Evolutionary conservation across 1,140 invertebrate genomes (phyloP).

Genomic region (Elysia chlorotica): DNA sequence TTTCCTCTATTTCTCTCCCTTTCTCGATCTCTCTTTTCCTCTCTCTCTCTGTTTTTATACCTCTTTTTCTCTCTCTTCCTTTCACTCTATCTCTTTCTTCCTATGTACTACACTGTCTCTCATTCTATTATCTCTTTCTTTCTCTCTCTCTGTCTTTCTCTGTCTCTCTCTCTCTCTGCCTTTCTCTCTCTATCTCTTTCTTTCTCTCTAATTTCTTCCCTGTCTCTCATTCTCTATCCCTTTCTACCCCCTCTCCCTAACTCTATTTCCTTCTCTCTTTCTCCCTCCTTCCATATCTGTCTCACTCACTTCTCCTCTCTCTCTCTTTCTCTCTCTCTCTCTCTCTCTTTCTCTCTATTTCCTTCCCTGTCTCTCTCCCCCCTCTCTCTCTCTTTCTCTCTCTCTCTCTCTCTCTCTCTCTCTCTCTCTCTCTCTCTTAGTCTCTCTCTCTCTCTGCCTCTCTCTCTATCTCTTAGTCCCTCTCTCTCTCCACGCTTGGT

Average conservation of each 20-base stretch:
- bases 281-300: not conserved
- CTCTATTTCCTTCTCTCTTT: not conserved
- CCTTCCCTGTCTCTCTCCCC: not conserved
- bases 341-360: slow-evolving; percentile 4
- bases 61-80: not conserved
- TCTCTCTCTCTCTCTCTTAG: too few species aligned
- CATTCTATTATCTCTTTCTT: too few species aligned
- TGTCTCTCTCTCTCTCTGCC: not conserved
- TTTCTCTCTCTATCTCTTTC: not conserved
- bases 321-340: slow-evolving; percentile 7
- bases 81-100: not conserved
- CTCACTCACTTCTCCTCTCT: not conserved
- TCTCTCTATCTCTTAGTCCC: not conserved
- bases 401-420: not conserved
- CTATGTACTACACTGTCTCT: too few species aligned
- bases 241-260: not conserved
- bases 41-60: too few species aligned
- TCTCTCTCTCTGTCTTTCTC: not conserved
- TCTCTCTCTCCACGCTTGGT: not conserved
- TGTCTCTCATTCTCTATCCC: not conserved
- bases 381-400: slow-evolving; percentile 1
- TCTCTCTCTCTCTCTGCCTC: not conserved
- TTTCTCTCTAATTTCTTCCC: not conserved
- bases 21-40: not conserved
- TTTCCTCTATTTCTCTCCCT: not conserved